Percentiles rank a stretch among this genome's conserved stretches.
phyloP scores from a whole-genome alignment of 64 coral and sea anemone species.

The Hydrozoanthus tunicans region DNA sequence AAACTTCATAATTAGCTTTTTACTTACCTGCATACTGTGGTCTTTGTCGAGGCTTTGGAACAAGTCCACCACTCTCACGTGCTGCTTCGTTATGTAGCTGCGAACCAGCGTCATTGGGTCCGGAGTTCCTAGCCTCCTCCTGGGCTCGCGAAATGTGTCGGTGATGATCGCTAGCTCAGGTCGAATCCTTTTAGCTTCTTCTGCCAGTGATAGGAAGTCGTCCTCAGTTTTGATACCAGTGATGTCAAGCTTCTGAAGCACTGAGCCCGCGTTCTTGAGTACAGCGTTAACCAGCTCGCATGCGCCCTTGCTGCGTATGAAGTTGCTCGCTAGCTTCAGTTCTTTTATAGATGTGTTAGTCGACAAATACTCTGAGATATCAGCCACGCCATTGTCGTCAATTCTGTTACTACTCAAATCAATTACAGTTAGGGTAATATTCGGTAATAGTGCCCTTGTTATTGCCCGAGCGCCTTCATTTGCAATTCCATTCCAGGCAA shows the following conservation, averaged over 20 bases:
- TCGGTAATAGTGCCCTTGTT: conserved; percentile 59
- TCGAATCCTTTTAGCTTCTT: conserved; percentile 62
- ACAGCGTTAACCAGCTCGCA: conserved; percentile 63
- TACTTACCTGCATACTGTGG: conserved; percentile 81
- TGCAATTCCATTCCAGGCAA: conserved; percentile 90
- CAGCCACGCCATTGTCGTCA: conserved; percentile 46
- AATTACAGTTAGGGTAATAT: conserved; percentile 60
- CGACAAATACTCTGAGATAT: conserved; percentile 51
- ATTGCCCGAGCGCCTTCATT: conserved; percentile 71
- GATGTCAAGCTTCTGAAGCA: conserved; percentile 70
- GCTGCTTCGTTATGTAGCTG: conserved; percentile 86
- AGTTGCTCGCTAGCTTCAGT: conserved; percentile 69
- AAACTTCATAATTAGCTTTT: neutral
- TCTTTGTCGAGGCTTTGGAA: conserved; percentile 80
- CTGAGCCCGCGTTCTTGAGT: conserved; percentile 68
- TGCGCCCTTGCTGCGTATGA: conserved; percentile 79
- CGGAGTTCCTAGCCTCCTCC: conserved; percentile 57
- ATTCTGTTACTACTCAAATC: conserved; percentile 88
- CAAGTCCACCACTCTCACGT: conserved; percentile 79
- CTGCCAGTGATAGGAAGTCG: conserved; percentile 57
- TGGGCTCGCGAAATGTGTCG: conserved; percentile 55
- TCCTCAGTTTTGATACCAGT: conserved; percentile 57
- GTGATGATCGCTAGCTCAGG: conserved; percentile 67
- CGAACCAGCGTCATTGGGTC: conserved; percentile 73
- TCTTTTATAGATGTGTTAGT: conserved; percentile 72